Conservation (phyloP, 1,140 invertebrate species). For the Pachypeltis micranthus region DNA sequence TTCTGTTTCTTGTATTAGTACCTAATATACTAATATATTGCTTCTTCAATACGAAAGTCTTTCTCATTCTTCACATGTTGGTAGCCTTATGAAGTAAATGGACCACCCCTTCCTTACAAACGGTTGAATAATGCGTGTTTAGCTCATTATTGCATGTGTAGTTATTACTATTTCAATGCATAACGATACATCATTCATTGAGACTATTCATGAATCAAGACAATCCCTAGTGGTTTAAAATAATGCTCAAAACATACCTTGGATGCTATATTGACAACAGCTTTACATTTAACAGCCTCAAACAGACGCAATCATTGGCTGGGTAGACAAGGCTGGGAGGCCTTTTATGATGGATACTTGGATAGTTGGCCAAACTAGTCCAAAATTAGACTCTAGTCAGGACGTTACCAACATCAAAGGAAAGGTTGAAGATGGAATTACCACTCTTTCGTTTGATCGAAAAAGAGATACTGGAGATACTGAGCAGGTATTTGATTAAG, state of each 20-base stretch:
- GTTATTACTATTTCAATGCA: too few relatives aligned
- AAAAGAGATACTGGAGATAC: conserved; percentile 63
- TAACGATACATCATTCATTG: too few relatives aligned
- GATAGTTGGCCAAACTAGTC: conserved; percentile 64
- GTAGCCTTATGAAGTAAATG: too few relatives aligned
- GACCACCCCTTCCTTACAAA: too few relatives aligned
- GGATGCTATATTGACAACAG: conserved; percentile 12
- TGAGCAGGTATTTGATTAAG: conserved; percentile 36
- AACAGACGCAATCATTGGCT: conserved; percentile 74
- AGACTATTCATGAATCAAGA: background rate
- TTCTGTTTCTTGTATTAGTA: too few relatives aligned
- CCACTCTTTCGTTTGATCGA: conserved; percentile 66
- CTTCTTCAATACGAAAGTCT: too few relatives aligned
- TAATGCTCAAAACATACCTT: background rate
- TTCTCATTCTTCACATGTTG: too few relatives aligned
- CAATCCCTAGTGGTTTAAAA: background rate
- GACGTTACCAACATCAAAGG: conserved; percentile 61
- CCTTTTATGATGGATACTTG: conserved; percentile 81
- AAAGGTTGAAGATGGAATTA: conserved; percentile 58
- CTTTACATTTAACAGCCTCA: conserved; percentile 49
- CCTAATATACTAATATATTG: too few relatives aligned
- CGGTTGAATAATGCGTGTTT: too few relatives aligned
- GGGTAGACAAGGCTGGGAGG: conserved; percentile 64
- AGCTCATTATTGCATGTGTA: too few relatives aligned
- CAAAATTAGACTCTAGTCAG: conserved; percentile 61